These are phyloP conservation scores for Bellardia pandia DNA, from an alignment of 2,888 invertebrate species.

Conservation along the genomic window DNA sequence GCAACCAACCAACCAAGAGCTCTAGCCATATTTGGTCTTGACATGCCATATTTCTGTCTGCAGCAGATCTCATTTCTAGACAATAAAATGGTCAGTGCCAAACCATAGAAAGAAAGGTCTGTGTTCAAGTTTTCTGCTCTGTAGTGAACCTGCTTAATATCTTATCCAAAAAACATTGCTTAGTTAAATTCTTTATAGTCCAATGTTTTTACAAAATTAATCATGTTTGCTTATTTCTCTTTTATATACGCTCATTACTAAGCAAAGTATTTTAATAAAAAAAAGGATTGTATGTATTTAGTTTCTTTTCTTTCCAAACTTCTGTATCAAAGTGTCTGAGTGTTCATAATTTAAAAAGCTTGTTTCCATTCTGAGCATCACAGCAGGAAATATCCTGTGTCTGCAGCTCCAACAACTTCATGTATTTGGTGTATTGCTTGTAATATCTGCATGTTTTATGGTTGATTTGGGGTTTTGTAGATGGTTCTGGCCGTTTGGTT, in stretches of 20 bases:
- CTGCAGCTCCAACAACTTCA: not conserved
- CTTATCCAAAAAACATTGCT: too few relatives aligned
- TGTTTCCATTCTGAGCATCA: constrained; percentile 29
- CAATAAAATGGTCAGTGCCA: too few relatives aligned
- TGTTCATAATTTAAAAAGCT: constrained; percentile 31
- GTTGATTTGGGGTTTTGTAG: constrained; percentile 16
- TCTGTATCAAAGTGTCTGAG: too few relatives aligned
- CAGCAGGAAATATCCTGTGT: constrained; percentile 64
- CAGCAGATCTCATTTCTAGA: too few relatives aligned
- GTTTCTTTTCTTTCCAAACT: not conserved
- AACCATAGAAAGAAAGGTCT: too few relatives aligned
- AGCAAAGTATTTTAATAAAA: not conserved
- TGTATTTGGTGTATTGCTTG: not conserved
- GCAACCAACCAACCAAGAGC: too few relatives aligned
- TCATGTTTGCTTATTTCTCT: not conserved
- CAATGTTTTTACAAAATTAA: not conserved
- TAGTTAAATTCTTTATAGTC: not conserved
- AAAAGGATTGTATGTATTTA: not conserved
- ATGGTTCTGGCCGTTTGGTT: not conserved
- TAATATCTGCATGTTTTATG: constrained; percentile 38
- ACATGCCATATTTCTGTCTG: too few relatives aligned
- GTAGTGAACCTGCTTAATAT: too few relatives aligned
- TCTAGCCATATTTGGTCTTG: too few relatives aligned
- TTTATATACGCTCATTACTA: not conserved
- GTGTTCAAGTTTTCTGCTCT: too few relatives aligned